These are phyloP conservation scores for Glossophaga mutica DNA, from an alignment of 2,797 vertebrate genomes.

Conservation along the genomic window DNA sequence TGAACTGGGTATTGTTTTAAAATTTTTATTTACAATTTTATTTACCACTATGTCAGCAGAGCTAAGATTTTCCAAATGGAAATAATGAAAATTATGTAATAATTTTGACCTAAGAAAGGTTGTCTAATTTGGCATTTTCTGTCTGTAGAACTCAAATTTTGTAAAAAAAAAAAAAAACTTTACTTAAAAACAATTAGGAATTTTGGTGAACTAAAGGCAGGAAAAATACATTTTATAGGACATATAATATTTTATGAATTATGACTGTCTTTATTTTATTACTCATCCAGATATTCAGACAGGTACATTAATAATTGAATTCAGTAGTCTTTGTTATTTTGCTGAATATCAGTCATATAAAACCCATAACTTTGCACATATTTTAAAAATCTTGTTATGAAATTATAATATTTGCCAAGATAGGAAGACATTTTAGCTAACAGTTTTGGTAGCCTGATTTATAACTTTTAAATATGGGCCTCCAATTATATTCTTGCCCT, in stretches of 20 bases:
- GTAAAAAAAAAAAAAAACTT: not conserved
- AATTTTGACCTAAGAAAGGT: conserved; percentile 6
- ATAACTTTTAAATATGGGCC: not conserved
- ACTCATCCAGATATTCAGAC: not conserved
- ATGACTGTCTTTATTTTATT: not conserved
- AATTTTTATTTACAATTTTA: not conserved
- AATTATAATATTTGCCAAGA: not conserved
- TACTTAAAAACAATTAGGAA: conserved; percentile 27
- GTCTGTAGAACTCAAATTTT: conserved; percentile 2
- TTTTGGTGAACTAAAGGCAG: conserved; percentile 1
- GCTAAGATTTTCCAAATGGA: not conserved
- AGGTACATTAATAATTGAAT: not conserved
- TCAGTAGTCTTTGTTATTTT: conserved; percentile 26
- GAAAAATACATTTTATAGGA: conserved; percentile 25
- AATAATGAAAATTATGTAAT: not conserved
- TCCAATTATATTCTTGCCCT: not conserved
- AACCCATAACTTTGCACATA: not conserved
- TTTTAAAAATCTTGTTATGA: conserved; percentile 13
- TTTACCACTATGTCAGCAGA: not conserved
- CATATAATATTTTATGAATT: not conserved
- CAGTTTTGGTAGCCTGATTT: not conserved
- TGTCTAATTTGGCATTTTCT: conserved; percentile 32
- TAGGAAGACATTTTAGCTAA: not conserved
- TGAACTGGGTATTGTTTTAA: conserved; percentile 2
- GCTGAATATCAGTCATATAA: conserved; percentile 13